Percentiles rank a stretch among this genome's conserved stretches.
Evolutionary conservation across 2,888 invertebrate species (phyloP).

Genomic region (Charanyca ferruginea): DNA sequence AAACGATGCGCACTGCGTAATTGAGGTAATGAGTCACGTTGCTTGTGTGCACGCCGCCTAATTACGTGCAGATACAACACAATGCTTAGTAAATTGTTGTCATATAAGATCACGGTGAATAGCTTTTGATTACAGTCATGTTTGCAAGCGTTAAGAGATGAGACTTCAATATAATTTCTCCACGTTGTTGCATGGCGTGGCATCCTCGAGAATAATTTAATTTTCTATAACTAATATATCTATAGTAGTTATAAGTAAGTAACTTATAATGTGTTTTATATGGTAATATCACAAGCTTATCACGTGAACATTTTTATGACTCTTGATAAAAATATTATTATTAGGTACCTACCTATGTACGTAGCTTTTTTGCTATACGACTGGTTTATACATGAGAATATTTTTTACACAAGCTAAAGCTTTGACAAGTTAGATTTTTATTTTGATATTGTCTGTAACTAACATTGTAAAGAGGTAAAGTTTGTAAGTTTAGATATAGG

Average conservation of each 20-base stretch:
- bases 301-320: constrained; percentile 53
- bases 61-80: constrained; percentile 70
- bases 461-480: too few species aligned
- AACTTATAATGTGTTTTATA: constrained; percentile 47
- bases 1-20: constrained; percentile 67
- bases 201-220: constrained; percentile 30
- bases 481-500: too few species aligned
- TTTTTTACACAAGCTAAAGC: neutral
- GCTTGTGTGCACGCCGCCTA: constrained; percentile 64
- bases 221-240: constrained; percentile 31
- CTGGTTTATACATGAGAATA: constrained; percentile 14
- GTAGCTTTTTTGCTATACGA: constrained; percentile 33
- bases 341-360: constrained; percentile 12
- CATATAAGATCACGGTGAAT: constrained; percentile 56
- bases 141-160: constrained; percentile 22
- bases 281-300: constrained; percentile 52
- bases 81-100: constrained; percentile 69
- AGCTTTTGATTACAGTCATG: constrained; percentile 44
- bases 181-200: constrained; percentile 16
- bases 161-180: constrained; percentile 37
- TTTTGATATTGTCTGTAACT: neutral
- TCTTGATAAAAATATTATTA: constrained; percentile 46
- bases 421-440: neutral
- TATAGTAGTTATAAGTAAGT: constrained; percentile 20
- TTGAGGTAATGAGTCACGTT: constrained; percentile 78